Percentiles rank a stretch among this genome's conserved stretches.
phyloP scores from a whole-genome alignment of 1,140 invertebrate genomes.

The Rhizoglyphus robini region DNA sequence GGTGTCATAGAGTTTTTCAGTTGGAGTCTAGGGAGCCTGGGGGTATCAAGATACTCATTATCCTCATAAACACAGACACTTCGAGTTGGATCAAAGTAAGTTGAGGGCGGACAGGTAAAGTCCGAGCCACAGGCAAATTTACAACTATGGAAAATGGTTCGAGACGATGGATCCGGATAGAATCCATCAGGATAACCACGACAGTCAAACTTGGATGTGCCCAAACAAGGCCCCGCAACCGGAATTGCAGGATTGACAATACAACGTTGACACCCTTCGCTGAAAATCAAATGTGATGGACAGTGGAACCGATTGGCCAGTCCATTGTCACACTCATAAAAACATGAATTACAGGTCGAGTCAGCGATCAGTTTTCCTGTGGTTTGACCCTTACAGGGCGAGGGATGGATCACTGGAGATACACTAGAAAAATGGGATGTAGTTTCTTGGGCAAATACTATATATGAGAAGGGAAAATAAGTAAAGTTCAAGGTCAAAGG shows the following conservation, averaged over 20 bases:
- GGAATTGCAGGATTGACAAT: not conserved
- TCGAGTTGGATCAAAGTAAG: not conserved
- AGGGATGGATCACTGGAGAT: too few relatives aligned
- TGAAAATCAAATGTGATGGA: not conserved
- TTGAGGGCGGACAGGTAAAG: conserved; percentile 2
- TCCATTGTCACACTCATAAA: conserved; percentile 6
- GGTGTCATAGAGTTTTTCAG: too few relatives aligned
- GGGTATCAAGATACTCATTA: not conserved
- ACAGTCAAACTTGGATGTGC: not conserved
- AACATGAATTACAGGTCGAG: not conserved
- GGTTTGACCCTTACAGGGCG: not conserved
- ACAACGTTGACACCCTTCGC: not conserved
- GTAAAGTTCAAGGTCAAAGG: too few relatives aligned
- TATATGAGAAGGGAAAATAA: too few relatives aligned
- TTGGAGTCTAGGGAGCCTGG: too few relatives aligned
- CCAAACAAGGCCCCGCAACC: not conserved
- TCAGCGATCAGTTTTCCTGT: not conserved
- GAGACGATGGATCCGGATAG: not conserved
- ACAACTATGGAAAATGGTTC: conserved; percentile 6
- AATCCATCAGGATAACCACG: not conserved
- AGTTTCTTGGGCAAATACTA: not conserved
- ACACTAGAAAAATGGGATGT: not conserved
- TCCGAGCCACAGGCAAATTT: not conserved
- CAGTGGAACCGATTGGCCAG: not conserved
- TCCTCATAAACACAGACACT: not conserved